Evolutionary conservation across 2,888 invertebrate species (phyloP), one percentile per base, ranked within the genome.

Genomic region (Periphyllus acericola): DNA sequence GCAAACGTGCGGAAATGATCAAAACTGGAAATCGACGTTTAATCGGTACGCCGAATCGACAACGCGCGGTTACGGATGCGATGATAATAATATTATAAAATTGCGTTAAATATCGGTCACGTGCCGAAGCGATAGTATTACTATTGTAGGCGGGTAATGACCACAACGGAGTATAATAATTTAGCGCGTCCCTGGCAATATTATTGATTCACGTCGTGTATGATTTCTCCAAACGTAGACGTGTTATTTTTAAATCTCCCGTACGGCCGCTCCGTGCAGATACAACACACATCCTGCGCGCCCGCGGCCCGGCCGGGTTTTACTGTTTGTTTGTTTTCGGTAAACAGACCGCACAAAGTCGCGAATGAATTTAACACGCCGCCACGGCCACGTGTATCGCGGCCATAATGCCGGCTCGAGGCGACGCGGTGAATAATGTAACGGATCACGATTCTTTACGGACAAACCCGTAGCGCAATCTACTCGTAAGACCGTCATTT

Each of bases 391-490:
- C 36, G 6, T 1, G 14, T 46, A 46, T 46, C 46, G 46, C 36
- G 46, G 11, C 9, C 5, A 46, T 46, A 46, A n/a, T 9, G 11
- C 46, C 9, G 9, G 9, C 1, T 8, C 14, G 14, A 11, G 46
- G 3, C 14, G 3, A 46, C 46, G 46, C 14, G 2, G 46, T 46
- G 46, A 46, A 46, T 46, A 46, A 46, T 46, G 1, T 46, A 11
- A 46, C 66, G 14, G 66, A 8, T 66, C 8, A n/a, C 29, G 71
- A 71, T 71, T 32, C 1, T 29, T 71, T 71, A 11, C 4, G 32
- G 32, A 34, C 34, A 52, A 78, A 78, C 66, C 19, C 32, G 78
- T 78, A 85, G 84, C 84, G 84, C 84, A 34, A 68, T 85, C 84
- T 85, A 14, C 78, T 78, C 11, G 84, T 85, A n/a, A 85, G 66